These are phyloP conservation scores for Cryptomyrus ogoouensis DNA, from an alignment of 2,113 vertebrate species.

Conservation along the genomic window DNA sequence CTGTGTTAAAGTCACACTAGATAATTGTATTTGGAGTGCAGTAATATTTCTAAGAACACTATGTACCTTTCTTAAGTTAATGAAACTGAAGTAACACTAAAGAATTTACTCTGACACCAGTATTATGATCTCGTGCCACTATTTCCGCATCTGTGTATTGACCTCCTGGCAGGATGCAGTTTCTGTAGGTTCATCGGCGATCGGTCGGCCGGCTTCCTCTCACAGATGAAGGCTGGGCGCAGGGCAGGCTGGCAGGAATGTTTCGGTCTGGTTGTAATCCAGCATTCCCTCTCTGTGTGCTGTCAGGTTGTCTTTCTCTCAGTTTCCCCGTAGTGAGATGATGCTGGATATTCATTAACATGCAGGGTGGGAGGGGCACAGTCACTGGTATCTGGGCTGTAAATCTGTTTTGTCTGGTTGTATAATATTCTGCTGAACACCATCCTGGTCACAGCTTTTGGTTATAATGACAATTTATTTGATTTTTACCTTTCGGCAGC, in stretches of 20 bases:
- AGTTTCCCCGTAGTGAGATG: neutral
- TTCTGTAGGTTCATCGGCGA: neutral
- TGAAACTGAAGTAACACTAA: neutral
- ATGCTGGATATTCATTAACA: slow-evolving; percentile 1
- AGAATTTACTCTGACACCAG: neutral
- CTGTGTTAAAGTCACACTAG: neutral
- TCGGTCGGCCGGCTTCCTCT: neutral
- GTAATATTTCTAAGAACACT: neutral
- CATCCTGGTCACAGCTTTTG: neutral
- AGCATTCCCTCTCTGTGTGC: neutral
- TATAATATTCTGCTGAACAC: neutral
- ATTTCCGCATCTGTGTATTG: neutral
- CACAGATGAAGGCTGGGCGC: neutral
- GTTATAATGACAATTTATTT: neutral
- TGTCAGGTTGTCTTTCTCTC: neutral
- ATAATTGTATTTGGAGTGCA: neutral
- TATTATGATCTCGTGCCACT: neutral
- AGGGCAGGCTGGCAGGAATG: neutral
- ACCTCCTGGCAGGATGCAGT: neutral
- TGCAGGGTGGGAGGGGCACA: neutral
- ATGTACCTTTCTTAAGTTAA: neutral
- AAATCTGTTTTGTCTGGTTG: neutral
- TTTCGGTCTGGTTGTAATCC: neutral
- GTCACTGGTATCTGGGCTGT: neutral
- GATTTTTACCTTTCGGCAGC: neutral